Base-by-base conservation (phyloP, 2,888 invertebrate genomes). In the Myopa tessellatipennis region DNA sequence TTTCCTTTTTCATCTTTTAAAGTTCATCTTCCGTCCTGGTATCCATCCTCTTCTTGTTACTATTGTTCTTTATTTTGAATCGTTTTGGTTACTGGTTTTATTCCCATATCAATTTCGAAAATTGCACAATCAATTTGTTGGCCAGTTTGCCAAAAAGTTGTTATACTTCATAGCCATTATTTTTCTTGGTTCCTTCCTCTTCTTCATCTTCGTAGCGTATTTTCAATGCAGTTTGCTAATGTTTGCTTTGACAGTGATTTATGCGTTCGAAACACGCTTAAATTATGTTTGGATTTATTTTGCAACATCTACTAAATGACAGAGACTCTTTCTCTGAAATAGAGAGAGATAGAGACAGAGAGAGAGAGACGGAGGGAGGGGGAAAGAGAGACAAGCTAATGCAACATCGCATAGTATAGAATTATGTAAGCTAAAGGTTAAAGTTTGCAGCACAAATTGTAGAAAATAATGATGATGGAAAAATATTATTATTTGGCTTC, bases 61-160 rank as follows among this genome's bases (percentile, higher is more conserved):
- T 55, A 26, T 45, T 45, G 45, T 10, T 6, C 45, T 45, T 16
- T 55, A 8, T 16, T 55, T 12, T 16, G 16, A 26, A 16, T n/a
- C 55, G 55, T 16, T 55, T 55, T 50, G 26, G 36, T 70, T 50
- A 4, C 34, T 34, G n/a, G 7, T 71, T 58, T 71, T 26, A 74
- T 78, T 80, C 78, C 80, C 80, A 82, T 82, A 82, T 81, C 84
- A 84, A 85, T 84, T 85, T 84, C 77, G 78, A 79, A 85, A 84
- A 85, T 85, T 85, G 82, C 82, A 81, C 80, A 81, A 80, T 74
- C 83, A 81, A 82, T 85, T 81, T 85, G 84, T 83, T 84, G 34
- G 36, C 65, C 34, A 16, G 5, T 65, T 65, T 65, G 65, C 34
- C 34, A 14, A 65, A 10, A 6, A 10, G 3, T 61, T 61, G 18